A percentile compares a stretch with the other conserved stretches of the same genome.
Evolutionary conservation across 2,113 vertebrate genomes (phyloP).

Genomic region (Mustela lutreola): DNA sequence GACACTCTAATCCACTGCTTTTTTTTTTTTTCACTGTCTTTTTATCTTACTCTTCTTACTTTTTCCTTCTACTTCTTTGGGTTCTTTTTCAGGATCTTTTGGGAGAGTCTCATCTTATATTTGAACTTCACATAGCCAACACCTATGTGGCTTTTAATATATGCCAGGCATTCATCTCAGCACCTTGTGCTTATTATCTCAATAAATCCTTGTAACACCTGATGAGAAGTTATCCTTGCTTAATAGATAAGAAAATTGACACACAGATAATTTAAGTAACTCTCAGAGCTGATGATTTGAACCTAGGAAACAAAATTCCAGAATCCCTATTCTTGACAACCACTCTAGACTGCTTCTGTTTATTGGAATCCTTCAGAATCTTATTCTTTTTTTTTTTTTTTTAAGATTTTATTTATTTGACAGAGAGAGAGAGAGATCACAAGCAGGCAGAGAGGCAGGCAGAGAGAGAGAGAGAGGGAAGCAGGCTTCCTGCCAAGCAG

Average conservation of each 20-base stretch:
- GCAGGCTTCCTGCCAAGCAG: no score
- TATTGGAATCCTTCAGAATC: neutral
- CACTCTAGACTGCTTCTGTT: neutral
- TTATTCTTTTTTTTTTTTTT: neutral
- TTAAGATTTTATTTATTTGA: no score
- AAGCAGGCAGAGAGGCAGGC: no score
- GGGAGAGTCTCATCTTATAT: slow-evolving; percentile 5
- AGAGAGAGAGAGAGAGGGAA: no score
- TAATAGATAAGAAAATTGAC: neutral
- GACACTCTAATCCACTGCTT: neutral
- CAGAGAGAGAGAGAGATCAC: no score
- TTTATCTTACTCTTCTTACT: neutral
- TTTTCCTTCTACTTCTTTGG: neutral
- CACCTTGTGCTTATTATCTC: neutral
- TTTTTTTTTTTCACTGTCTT: neutral
- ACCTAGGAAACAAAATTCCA: neutral
- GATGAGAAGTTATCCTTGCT: neutral
- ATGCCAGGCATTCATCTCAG: neutral
- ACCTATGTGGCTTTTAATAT: neutral
- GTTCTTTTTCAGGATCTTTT: neutral
- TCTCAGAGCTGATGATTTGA: neutral
- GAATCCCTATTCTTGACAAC: neutral
- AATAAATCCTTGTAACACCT: neutral
- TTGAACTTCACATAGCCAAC: neutral
- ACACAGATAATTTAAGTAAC: neutral